phyloP scores from a whole-genome alignment of 2,888 invertebrate species.

The Heliconius erato region DNA sequence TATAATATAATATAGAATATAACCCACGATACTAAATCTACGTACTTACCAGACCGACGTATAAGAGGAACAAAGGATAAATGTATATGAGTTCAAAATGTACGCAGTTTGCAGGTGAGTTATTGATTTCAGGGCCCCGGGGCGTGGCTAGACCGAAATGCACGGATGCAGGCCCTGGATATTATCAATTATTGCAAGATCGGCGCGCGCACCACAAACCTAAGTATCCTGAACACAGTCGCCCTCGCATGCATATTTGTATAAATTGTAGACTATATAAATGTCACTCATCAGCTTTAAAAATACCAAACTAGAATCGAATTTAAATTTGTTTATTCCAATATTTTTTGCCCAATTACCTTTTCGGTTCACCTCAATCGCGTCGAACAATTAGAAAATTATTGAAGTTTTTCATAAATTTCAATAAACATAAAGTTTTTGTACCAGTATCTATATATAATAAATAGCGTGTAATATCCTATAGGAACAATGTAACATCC shows the following conservation, averaged over 20 bases:
- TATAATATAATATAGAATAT: not conserved
- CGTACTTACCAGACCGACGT: conserved; percentile 1
- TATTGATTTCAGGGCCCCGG: conserved; percentile 44
- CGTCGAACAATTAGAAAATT: not conserved
- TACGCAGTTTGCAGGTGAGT: conserved; percentile 26
- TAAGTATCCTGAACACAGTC: conserved; percentile 40
- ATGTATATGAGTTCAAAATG: conserved; percentile 2
- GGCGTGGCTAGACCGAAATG: conserved; percentile 43
- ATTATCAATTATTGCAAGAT: conserved; percentile 35
- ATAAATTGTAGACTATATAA: not conserved
- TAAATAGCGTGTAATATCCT: not conserved
- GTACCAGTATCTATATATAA: not conserved
- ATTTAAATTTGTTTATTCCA: not conserved
- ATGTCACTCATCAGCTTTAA: too few species aligned
- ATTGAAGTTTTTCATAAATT: not conserved
- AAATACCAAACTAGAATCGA: not conserved
- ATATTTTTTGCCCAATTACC: not conserved
- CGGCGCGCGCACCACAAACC: conserved; percentile 44
- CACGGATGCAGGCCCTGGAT: conserved; percentile 43
- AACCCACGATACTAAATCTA: not conserved
- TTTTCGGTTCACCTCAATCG: not conserved
- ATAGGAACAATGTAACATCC: conserved; percentile 3
- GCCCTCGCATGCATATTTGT: not conserved
- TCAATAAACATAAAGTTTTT: not conserved
- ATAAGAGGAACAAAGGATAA: not conserved